These are phyloP conservation scores for Habrosyne pyritoides DNA, from an alignment of 2,888 invertebrate species.

Conservation along the genomic window DNA sequence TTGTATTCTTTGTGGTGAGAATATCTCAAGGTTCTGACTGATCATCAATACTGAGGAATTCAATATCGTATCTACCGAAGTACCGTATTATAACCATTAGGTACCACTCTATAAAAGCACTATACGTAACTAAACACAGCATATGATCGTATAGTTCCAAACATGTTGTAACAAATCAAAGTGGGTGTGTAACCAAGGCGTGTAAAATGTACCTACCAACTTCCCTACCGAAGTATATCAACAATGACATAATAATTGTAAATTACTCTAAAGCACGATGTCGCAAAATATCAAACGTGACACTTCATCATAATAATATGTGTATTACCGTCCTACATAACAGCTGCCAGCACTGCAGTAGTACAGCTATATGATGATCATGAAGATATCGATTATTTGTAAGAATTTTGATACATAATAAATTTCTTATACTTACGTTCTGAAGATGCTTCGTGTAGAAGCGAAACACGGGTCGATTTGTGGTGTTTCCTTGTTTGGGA, in stretches of 20 bases:
- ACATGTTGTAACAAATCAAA: constrained; percentile 10
- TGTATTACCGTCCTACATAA: not conserved
- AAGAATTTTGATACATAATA: no score
- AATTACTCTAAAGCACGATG: not conserved
- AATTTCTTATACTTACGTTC: no score
- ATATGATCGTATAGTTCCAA: no score
- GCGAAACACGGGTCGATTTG: no score
- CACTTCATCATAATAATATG: constrained; percentile 3
- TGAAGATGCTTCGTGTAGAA: no score
- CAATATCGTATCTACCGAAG: not conserved
- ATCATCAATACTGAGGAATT: no score
- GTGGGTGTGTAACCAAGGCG: not conserved
- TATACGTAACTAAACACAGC: no score
- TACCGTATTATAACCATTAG: no score
- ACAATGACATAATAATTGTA: constrained; percentile 3
- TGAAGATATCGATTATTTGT: not conserved
- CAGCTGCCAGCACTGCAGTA: not conserved
- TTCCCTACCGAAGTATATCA: not conserved
- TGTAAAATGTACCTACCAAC: not conserved
- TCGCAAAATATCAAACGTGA: constrained; percentile 13
- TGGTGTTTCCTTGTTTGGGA: no score
- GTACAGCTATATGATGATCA: not conserved
- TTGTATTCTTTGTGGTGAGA: no score
- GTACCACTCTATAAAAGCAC: no score
- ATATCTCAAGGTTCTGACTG: no score